Base-by-base conservation (phyloP, 2,797 vertebrate species). In the Phoeniculus purpureus region DNA sequence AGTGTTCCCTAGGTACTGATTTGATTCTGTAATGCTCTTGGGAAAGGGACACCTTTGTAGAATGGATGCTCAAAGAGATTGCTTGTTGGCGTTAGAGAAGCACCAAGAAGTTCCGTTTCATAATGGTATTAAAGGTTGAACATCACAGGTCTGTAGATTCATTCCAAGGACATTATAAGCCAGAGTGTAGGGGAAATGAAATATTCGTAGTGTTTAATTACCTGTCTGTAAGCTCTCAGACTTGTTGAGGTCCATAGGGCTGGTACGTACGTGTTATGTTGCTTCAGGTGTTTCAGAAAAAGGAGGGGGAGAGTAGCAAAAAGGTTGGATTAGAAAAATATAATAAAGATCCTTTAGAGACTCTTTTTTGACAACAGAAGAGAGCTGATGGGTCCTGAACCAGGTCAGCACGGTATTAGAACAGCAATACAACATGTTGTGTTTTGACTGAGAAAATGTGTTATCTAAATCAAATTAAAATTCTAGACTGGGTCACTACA, bases 391-490 rank as follows among this genome's bases (percentile, higher is more conserved):
- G 32, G 43, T 78, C 52, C 29, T 83, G 62, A 91, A 78, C 23
- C 48, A 75, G 66, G 78, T 61, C 70, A 85, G 34, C 51, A 74
- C 17, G 13, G 13, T 77, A 8, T 65, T 66, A 29, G 37, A 74
- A 43, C 14, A 80, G 18, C 26, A 34, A 82, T 76, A 9, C 4
- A 67, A 47, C 15, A 32, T 19, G 11, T 26, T 47, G 15, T 45
- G n/a, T 72, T 94, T 82, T 40, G 37, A 85, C 52, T 68, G 23
- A 61, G 32, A 29, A 89, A 90, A 88, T 22, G 3, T 27, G 26
- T n/a, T 82, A 20, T 52, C 15, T 47, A 48, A 88, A 6, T 25
- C 15, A 80, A 84, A 91, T 92, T 94, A 88, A 32, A 91, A 82
- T 85, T 91, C 72, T 76, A 5, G 9, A 17, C 25, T 7, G 9